Conservation (phyloP, 2,113 vertebrate species). For the Orthonyx spaldingii region DNA sequence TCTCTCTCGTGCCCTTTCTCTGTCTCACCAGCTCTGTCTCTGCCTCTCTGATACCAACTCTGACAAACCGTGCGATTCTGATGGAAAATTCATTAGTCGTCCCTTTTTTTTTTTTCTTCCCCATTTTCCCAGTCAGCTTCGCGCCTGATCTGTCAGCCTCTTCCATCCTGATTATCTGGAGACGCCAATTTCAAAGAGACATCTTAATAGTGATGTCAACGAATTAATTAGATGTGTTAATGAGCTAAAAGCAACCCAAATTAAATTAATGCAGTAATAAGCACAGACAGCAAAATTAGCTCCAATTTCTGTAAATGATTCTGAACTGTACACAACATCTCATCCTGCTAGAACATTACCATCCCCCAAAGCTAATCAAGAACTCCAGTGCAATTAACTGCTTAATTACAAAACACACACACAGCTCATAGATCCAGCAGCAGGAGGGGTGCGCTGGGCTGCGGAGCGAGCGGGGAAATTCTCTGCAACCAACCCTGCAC, state of each 20-base stretch:
- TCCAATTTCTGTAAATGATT: constrained; percentile 99
- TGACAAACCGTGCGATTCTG: constrained; percentile 67
- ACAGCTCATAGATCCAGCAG: constrained; percentile 65
- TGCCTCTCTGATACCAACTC: constrained; percentile 68
- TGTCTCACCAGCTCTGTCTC: constrained; percentile 68
- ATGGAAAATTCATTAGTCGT: constrained; percentile 81
- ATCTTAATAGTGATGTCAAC: constrained; percentile 99
- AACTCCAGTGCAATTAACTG: constrained; percentile 98
- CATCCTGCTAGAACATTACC: constrained; percentile 93
- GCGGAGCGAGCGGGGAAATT: not conserved
- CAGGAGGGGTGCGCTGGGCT: constrained; percentile 7
- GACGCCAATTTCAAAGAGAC: constrained; percentile 99
- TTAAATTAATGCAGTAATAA: constrained; percentile 99
- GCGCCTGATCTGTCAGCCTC: constrained; percentile 91
- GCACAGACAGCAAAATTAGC: constrained; percentile 99
- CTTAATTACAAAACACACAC: constrained; percentile 94
- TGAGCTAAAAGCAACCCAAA: constrained; percentile 99
- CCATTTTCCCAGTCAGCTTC: constrained; percentile 81
- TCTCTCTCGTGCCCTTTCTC: constrained; percentile 59
- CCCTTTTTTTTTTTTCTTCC: constrained; percentile 47
- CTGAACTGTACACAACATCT: constrained; percentile 99
- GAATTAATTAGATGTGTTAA: constrained; percentile 99
- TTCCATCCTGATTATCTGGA: constrained; percentile 99
- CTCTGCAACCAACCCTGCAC: not conserved
- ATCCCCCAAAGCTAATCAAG: constrained; percentile 99